Base-by-base conservation (phyloP, 2,113 vertebrate genomes). In the Phylloscopus trochilus region DNA sequence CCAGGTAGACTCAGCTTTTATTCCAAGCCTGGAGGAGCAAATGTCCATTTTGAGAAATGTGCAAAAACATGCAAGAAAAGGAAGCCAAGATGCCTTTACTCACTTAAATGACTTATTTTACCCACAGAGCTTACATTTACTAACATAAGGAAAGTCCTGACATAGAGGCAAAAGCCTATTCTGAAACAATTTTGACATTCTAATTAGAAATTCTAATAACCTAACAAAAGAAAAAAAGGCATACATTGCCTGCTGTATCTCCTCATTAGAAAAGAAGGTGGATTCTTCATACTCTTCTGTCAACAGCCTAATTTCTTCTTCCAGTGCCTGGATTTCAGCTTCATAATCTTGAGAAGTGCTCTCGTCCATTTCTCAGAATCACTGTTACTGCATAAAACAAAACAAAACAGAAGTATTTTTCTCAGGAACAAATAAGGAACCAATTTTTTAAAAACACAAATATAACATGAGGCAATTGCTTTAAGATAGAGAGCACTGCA, bases 271-370 rank as follows among this genome's bases (percentile, higher is more conserved):
- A 78, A 96, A 78, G 23, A 96, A 89, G 0, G 70, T 75, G 23
- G 96, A 80, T 70, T 97, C 95, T 82, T 98, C 85, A 82, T 94
- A 95, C 44, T 98, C 90, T 22, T 89, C 51, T 83, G 97, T 46
- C 83, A 98, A 68, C 2, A 55, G 66, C 44, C 87, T 41, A 51
- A 99, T 97, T 94, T 99, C 98, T 87, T 98, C 97, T 81, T 97
- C 96, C n/a, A 99, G 97, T 6, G 26, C 68, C 30, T 69, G 49
- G 13, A 99, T 97, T 91, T 98, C 96, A 30, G 97, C 97, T 95
- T 98, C 97, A 93, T 97, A 98, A 66, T 13, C 56, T 53, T 96
- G 58, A 60, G 6, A 58, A 39, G 4, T 3, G 8, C 15, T 47
- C 17, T 44, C 16, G 2, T 96, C 85, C 96, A 97, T 97, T 88